phyloP scores from a whole-genome alignment of 1,140 invertebrate genomes.

The Onthophagus taurus region DNA sequence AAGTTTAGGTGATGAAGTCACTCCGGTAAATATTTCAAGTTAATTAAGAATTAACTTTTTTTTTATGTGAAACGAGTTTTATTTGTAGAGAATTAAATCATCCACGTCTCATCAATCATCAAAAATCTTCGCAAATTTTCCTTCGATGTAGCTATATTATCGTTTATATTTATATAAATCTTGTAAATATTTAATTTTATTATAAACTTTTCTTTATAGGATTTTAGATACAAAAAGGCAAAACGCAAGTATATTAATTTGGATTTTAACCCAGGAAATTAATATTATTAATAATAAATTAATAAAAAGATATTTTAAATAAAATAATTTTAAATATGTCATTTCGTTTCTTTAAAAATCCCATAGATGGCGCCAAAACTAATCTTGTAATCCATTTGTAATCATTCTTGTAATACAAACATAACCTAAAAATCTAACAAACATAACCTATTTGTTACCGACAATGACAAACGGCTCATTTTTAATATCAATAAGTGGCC shows the following conservation, averaged over 20 bases:
- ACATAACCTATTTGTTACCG: no score
- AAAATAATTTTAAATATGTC: constrained; percentile 9
- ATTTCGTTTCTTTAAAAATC: no score
- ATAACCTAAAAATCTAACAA: neutral
- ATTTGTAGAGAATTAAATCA: constrained; percentile 31
- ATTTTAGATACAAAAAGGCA: constrained; percentile 29
- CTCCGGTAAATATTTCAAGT: constrained; percentile 31
- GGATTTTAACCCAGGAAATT: constrained; percentile 6
- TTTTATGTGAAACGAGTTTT: no score
- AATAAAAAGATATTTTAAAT: constrained; percentile 5
- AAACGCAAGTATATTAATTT: constrained; percentile 26
- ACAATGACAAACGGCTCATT: constrained; percentile 34
- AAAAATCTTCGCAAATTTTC: constrained; percentile 1
- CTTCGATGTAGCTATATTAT: constrained; percentile 9
- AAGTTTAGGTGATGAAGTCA: constrained; percentile 18
- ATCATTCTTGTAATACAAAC: neutral
- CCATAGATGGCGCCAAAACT: no score
- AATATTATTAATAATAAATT: constrained; percentile 7
- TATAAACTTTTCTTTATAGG: constrained; percentile 27
- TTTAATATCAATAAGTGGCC: constrained; percentile 31
- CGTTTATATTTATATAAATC: neutral
- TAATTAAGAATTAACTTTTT: constrained; percentile 14
- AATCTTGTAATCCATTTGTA: constrained; percentile 2
- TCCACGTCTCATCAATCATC: constrained; percentile 10
- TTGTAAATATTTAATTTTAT: neutral